These are phyloP conservation scores for Gavialis gangeticus DNA, from an alignment of 2,113 vertebrate species.

Conservation along the genomic window DNA sequence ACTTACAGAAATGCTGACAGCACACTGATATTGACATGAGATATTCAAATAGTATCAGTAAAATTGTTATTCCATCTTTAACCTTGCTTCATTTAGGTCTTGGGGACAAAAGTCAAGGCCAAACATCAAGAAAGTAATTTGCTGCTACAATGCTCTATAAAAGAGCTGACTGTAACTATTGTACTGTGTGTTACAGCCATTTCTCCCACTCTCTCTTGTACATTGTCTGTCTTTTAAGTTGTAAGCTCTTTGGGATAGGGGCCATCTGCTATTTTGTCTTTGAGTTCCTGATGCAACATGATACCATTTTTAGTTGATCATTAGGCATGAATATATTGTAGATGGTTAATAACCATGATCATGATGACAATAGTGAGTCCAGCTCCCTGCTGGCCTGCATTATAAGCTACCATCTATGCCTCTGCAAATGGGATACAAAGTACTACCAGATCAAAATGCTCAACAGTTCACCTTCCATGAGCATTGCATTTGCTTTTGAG, in stretches of 20 bases:
- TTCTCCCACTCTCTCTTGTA: not conserved
- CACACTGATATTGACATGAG: not conserved
- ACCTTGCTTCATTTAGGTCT: not conserved
- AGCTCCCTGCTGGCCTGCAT: not conserved
- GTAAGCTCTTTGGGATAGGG: not conserved
- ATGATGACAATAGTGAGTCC: not conserved
- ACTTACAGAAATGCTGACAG: not conserved
- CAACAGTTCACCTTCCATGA: not conserved
- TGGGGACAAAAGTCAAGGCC: not conserved
- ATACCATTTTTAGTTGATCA: not conserved
- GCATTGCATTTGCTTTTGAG: not conserved
- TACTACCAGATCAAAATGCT: not conserved
- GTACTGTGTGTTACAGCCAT: not conserved
- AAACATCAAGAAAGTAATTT: not conserved
- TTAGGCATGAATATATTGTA: not conserved
- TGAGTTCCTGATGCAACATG: not conserved
- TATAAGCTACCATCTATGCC: not conserved
- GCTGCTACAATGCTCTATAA: not conserved
- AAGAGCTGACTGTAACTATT: not conserved
- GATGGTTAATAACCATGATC: not conserved
- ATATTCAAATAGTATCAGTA: not conserved
- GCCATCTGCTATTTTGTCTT: not conserved
- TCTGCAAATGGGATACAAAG: not conserved
- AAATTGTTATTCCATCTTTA: conserved; percentile 24
- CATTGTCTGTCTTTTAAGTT: not conserved